Conservation (phyloP, 2,888 invertebrate species). For the Leptopilina myrica region DNA sequence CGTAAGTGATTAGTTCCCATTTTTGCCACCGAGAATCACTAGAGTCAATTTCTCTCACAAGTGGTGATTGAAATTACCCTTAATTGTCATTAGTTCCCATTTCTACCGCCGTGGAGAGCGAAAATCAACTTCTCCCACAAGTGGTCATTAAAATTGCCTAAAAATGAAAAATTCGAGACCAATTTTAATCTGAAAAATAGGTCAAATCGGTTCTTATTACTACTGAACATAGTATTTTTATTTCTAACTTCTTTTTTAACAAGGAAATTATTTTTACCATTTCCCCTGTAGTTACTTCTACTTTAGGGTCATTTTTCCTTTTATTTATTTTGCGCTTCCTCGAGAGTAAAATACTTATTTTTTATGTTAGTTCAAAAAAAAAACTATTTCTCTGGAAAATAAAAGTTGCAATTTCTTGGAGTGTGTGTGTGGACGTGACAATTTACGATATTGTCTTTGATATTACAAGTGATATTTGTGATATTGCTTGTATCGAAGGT, state of each 20-base stretch:
- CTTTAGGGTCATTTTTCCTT: too few relatives aligned
- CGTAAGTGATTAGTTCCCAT: not conserved
- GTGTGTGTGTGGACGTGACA: not conserved
- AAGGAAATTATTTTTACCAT: too few relatives aligned
- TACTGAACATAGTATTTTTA: too few relatives aligned
- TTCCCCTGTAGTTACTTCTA: too few relatives aligned
- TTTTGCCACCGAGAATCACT: not conserved
- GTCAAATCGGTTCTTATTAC: too few relatives aligned
- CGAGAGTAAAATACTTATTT: not conserved
- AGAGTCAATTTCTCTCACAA: not conserved
- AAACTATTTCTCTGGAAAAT: not conserved
- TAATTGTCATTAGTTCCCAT: not conserved
- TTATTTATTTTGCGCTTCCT: not conserved
- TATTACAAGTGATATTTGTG: constrained; percentile 16
- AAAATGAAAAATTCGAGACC: too few relatives aligned
- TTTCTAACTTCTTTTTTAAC: too few relatives aligned
- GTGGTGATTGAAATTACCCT: not conserved
- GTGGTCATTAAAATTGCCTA: not conserved
- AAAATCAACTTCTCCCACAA: not conserved
- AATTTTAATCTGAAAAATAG: too few relatives aligned
- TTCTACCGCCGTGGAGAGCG: not conserved
- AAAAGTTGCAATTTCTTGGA: not conserved
- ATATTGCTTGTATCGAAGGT: constrained; percentile 10
- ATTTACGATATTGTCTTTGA: constrained; percentile 5
- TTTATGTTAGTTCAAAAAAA: not conserved